Evolutionary conservation across 2,113 vertebrate genomes (phyloP).

Genomic region (Tetrax tetrax): DNA sequence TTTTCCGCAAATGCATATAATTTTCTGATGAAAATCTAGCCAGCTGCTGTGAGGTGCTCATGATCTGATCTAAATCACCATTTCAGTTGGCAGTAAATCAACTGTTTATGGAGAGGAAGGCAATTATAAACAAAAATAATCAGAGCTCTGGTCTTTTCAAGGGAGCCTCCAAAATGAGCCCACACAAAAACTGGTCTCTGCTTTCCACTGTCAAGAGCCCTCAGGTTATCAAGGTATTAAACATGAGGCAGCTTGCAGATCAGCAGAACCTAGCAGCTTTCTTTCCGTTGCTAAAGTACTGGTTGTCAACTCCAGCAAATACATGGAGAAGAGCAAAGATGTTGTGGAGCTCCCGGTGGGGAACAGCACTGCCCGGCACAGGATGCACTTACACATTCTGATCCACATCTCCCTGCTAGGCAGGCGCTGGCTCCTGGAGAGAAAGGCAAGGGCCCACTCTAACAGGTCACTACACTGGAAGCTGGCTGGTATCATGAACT

Average conservation of each 20-base stretch:
- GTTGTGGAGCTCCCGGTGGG: not conserved
- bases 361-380: not conserved
- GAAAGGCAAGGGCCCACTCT: not conserved
- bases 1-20: not conserved
- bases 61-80: constrained; percentile 30
- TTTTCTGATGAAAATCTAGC: not conserved
- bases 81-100: constrained; percentile 28
- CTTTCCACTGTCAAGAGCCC: not conserved
- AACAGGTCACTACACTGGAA: not conserved
- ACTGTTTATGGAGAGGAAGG: constrained; percentile 25
- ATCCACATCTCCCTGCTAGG: too few relatives aligned
- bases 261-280: not conserved
- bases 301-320: not conserved
- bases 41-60: constrained; percentile 31
- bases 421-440: fast-evolving
- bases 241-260: not conserved
- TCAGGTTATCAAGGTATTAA: not conserved
- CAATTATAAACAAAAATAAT: constrained; percentile 42
- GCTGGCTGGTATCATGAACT: not conserved
- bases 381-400: fast-evolving
- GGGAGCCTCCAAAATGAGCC: not conserved
- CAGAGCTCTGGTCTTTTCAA: constrained; percentile 25
- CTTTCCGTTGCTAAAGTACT: not conserved
- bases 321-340: not conserved
- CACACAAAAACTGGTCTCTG: not conserved